phyloP scores from a whole-genome alignment of 2,888 invertebrate genomes.

The Mechanitis messenoides region DNA sequence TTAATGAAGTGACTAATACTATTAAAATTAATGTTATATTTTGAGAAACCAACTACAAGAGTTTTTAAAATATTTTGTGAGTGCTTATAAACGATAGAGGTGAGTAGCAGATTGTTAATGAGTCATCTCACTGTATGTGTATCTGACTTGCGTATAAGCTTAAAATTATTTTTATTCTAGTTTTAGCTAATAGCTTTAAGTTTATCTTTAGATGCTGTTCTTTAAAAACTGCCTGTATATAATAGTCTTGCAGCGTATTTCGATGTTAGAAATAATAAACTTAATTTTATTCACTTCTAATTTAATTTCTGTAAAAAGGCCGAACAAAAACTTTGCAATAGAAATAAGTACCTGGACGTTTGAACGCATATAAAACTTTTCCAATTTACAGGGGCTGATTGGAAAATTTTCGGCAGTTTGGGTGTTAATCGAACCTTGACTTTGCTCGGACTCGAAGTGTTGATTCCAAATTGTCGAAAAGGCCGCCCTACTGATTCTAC shows the following conservation, averaged over 20 bases:
- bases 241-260: background rate
- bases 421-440: slow-evolving; percentile 72
- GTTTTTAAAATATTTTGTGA: too few species aligned
- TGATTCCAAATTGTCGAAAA: slow-evolving; percentile 35
- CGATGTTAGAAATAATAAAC: slow-evolving; percentile 2
- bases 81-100: too few species aligned
- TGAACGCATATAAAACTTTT: slow-evolving; percentile 75
- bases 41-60: too few species aligned
- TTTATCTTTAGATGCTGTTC: too few species aligned
- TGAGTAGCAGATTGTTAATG: too few species aligned
- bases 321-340: slow-evolving; percentile 66
- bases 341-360: slow-evolving; percentile 72
- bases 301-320: slow-evolving; percentile 28
- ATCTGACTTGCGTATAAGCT: too few species aligned
- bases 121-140: too few species aligned
- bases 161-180: too few species aligned
- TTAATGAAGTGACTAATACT: too few species aligned
- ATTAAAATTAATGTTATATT: too few species aligned
- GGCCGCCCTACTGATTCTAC: slow-evolving; percentile 9
- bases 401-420: slow-evolving; percentile 73
- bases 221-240: too few species aligned
- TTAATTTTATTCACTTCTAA: slow-evolving; percentile 21
- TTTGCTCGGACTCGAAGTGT: slow-evolving; percentile 56
- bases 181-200: too few species aligned
- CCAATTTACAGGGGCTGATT: slow-evolving; percentile 75